These are phyloP conservation scores for Sclerodermus sp. DNA, from an alignment of 2,888 invertebrate genomes.

Conservation along the genomic window DNA sequence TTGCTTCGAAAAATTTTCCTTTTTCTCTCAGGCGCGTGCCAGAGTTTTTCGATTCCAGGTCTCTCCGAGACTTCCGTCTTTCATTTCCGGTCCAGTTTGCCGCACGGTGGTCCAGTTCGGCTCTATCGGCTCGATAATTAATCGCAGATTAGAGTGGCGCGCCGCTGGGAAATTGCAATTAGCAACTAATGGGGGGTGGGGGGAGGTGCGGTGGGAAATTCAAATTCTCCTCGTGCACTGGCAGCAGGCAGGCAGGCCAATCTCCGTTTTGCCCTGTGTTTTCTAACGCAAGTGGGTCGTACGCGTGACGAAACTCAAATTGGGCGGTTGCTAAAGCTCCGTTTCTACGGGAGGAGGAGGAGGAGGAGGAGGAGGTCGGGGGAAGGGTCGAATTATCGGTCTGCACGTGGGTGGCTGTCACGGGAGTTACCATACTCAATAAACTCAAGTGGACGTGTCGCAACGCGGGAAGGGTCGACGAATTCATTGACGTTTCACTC, in stretches of 20 bases:
- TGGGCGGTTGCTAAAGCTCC: constrained; percentile 2
- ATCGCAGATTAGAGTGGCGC: no score
- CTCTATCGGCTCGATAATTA: background rate
- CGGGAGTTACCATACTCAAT: background rate
- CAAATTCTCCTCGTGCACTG: no score
- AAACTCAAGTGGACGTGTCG: background rate
- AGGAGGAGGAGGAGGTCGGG: background rate
- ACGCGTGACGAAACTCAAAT: constrained; percentile 24
- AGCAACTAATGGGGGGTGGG: no score
- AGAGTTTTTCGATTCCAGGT: no score
- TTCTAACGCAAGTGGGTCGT: constrained; percentile 19
- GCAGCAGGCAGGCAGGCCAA: constrained; percentile 3
- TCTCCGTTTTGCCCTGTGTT: constrained; percentile 9
- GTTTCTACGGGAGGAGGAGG: background rate
- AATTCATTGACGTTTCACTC: background rate
- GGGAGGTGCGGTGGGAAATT: no score
- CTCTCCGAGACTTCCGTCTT: no score
- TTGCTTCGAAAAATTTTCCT: no score
- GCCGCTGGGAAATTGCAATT: no score
- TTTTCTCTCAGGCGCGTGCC: no score
- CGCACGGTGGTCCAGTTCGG: background rate
- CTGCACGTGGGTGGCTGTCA: constrained; percentile 4
- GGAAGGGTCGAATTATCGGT: constrained; percentile 5
- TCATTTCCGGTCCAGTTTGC: no score
- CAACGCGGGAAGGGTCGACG: constrained; percentile 6